These are phyloP conservation scores for Mesaphorura yosii DNA, from an alignment of 1,140 invertebrate species.

Conservation along the genomic window DNA sequence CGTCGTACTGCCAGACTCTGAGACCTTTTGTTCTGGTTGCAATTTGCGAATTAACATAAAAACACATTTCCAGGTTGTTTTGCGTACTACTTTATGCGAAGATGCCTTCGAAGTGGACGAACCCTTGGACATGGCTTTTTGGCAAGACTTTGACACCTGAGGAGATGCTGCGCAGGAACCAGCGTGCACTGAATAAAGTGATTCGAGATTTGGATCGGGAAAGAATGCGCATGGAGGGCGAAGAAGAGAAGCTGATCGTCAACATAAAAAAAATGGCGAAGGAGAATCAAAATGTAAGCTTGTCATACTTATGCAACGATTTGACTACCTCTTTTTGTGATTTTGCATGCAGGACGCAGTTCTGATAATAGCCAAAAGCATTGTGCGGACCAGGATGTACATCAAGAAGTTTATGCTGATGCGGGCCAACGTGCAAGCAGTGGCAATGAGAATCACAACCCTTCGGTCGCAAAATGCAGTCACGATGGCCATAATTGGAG, in stretches of 20 bases:
- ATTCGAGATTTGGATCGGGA: constrained; percentile 95
- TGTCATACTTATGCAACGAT: not conserved
- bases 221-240: constrained; percentile 87
- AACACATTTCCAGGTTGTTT: too few relatives aligned
- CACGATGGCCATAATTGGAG: constrained; percentile 98
- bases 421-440: constrained; percentile 98
- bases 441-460: constrained; percentile 95
- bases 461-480: constrained; percentile 96
- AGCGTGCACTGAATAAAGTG: constrained; percentile 91
- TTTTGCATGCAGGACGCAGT: constrained; percentile 76
- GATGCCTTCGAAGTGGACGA: not conserved
- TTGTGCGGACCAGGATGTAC: constrained; percentile 88
- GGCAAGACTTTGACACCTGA: constrained; percentile 89
- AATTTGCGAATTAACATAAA: too few relatives aligned
- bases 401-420: constrained; percentile 98
- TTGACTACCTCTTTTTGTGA: not conserved
- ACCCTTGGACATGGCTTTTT: constrained; percentile 50
- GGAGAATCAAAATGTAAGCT: constrained; percentile 87
- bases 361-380: constrained; percentile 98
- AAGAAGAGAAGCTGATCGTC: constrained; percentile 95
- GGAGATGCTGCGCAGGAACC: constrained; percentile 94
- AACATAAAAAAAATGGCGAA: constrained; percentile 99
- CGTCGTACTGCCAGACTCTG: too few relatives aligned
- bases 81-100: too few relatives aligned
- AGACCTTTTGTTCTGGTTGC: too few relatives aligned